These are phyloP conservation scores for Pomacea maculata DNA, from an alignment of 1,140 invertebrate genomes.

Conservation along the genomic window DNA sequence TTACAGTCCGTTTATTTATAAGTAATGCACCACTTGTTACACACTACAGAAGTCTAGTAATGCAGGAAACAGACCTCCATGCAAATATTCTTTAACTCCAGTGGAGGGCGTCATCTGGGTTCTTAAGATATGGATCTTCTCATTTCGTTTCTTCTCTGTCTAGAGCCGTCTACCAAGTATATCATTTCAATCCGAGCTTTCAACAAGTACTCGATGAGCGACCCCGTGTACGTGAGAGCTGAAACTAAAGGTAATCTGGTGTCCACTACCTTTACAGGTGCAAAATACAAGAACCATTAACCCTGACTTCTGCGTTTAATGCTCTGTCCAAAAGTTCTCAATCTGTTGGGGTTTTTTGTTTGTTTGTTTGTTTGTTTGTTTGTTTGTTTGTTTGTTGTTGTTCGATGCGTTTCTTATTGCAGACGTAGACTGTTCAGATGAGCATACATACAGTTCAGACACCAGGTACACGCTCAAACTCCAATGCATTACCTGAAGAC, in stretches of 20 bases:
- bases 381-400: neutral
- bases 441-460: too few relatives aligned
- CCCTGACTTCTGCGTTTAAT: neutral
- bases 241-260: slow-evolving; percentile 23
- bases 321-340: neutral
- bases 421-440: neutral
- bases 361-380: neutral
- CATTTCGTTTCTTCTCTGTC: neutral
- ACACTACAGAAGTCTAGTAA: too few relatives aligned
- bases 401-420: neutral
- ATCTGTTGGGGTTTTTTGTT: neutral
- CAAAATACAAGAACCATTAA: neutral
- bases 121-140: too few relatives aligned
- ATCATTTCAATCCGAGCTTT: slow-evolving; percentile 28
- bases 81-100: too few relatives aligned
- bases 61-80: too few relatives aligned
- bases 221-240: slow-evolving; percentile 19
- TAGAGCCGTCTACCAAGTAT: slow-evolving; percentile 23
- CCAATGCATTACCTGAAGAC: too few relatives aligned
- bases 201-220: slow-evolving; percentile 24
- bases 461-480: too few relatives aligned
- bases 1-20: too few relatives aligned
- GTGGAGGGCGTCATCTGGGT: too few relatives aligned
- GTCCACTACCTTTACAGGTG: too few relatives aligned
- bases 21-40: too few relatives aligned